These are phyloP conservation scores for Verasper variegatus DNA, from an alignment of 2,113 vertebrate genomes.

Conservation along the genomic window DNA sequence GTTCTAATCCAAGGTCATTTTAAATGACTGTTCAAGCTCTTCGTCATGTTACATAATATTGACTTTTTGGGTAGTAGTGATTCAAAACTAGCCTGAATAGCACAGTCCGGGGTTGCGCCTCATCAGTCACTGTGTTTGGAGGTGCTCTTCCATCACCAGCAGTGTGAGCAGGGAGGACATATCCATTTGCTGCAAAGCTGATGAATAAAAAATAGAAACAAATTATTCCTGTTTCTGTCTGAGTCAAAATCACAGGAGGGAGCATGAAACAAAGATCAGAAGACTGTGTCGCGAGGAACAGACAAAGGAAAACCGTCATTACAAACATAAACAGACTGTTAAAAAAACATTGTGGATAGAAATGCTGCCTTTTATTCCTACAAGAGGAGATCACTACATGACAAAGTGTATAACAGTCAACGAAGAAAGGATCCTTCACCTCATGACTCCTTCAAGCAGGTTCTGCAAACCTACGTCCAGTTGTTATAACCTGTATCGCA, in stretches of 20 bases:
- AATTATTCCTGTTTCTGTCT: conserved; percentile 31
- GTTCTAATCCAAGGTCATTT: conserved; percentile 72
- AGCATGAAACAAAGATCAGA: conserved; percentile 32
- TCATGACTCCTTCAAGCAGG: not conserved
- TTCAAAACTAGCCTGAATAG: conserved; percentile 7
- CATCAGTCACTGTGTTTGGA: not conserved
- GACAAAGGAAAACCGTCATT: conserved; percentile 12
- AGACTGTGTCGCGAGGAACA: not conserved
- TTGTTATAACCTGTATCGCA: too few relatives aligned
- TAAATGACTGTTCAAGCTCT: conserved; percentile 15
- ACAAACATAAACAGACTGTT: conserved; percentile 11
- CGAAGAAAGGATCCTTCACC: not conserved
- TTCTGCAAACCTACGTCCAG: too few relatives aligned
- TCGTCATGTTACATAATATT: conserved; percentile 52
- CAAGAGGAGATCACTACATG: not conserved
- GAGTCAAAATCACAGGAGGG: conserved; percentile 35
- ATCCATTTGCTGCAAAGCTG: conserved; percentile 22
- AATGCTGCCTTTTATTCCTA: not conserved
- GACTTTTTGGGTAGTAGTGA: conserved; percentile 29
- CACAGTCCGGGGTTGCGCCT: not conserved
- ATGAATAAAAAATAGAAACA: conserved; percentile 40
- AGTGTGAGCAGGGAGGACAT: conserved; percentile 4
- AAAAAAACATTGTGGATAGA: not conserved
- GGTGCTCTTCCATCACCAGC: not conserved
- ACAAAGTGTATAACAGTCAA: not conserved